These are phyloP conservation scores for Pelmatolapia mariae DNA, from an alignment of 2,113 vertebrate genomes.

Conservation along the genomic window DNA sequence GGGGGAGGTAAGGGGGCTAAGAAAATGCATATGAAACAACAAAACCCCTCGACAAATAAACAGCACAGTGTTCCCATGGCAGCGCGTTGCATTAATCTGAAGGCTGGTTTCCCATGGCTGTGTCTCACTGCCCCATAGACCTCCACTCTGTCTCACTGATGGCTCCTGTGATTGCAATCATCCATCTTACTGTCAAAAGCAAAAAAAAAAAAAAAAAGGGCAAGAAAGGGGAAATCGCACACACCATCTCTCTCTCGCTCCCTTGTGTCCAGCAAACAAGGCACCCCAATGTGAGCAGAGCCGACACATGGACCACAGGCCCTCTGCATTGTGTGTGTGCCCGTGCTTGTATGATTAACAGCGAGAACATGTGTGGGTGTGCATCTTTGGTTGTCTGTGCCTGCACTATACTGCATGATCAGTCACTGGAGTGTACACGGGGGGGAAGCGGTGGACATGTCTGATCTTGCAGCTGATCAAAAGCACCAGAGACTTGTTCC, in stretches of 20 bases:
- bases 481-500: slow-evolving; percentile 64
- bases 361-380: slow-evolving; percentile 54
- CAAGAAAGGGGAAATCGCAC: slow-evolving; percentile 62
- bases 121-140: slow-evolving; percentile 68
- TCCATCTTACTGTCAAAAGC: slow-evolving; percentile 76
- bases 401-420: slow-evolving; percentile 66
- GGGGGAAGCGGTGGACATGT: slow-evolving; percentile 55
- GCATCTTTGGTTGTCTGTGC: slow-evolving; percentile 51
- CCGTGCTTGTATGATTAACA: slow-evolving; percentile 31
- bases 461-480: slow-evolving; percentile 74
- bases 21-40: slow-evolving; percentile 60
- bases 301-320: slow-evolving; percentile 29
- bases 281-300: slow-evolving; percentile 55
- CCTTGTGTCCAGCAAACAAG: slow-evolving; percentile 67
- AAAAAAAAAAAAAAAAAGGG: slow-evolving; percentile 8
- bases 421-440: slow-evolving; percentile 56
- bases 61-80: slow-evolving; percentile 66
- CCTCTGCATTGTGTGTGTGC: slow-evolving; percentile 1
- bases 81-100: slow-evolving; percentile 67
- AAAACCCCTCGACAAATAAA: slow-evolving; percentile 61
- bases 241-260: slow-evolving; percentile 53
- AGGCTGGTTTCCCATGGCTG: slow-evolving; percentile 73
- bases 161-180: slow-evolving; percentile 76
- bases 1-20: background rate
- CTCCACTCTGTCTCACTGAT: slow-evolving; percentile 71